Evolutionary conservation across 2,797 vertebrate genomes (phyloP), one percentile per base, ranked within the genome.

Genomic region (Phrynocephalus guinanensis): DNA sequence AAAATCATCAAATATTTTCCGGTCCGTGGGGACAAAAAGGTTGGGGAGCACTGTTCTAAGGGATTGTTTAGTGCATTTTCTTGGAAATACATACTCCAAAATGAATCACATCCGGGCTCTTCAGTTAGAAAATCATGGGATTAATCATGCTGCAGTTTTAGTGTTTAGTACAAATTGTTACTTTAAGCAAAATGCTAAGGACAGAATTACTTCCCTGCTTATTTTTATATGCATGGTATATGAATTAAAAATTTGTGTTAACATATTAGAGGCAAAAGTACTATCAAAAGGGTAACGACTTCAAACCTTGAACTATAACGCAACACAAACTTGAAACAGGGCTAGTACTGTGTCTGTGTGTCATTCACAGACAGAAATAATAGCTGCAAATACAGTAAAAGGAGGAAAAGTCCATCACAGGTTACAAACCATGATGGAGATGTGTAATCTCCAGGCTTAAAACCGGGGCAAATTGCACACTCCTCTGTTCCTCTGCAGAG

Each of bases 1-100:
- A n/a, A n/a, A n/a, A n/a, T n/a, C n/a, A n/a, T n/a, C n/a, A n/a
- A n/a, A n/a, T n/a, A n/a, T n/a, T n/a, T n/a, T n/a, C n/a, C n/a
- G n/a, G n/a, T n/a, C n/a, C n/a, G n/a, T n/a, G n/a, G n/a, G n/a
- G n/a, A n/a, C n/a, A n/a, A n/a, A n/a, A n/a, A n/a, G n/a, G n/a
- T n/a, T n/a, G n/a, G n/a, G n/a, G n/a, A n/a, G n/a, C 22, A 88
- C 5, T 66, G 3, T 84, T 87, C 52, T 48, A 70, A 83, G 79
- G 87, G 87, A 67, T 2, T 72, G 30, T 86, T 89, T 86, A 91
- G 90, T 89, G 67, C 5, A 20, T 87, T 90, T 90, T 85, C 72
- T 79, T 88, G 18, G 85, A 92, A 89, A 90, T 87, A 78, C 52
- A 90, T 88, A 48, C 15, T 85, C 83, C 38, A 86, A 38, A 63